Base-by-base conservation (phyloP, 1,140 invertebrate species). In the Phenacoccus solenopsis region DNA sequence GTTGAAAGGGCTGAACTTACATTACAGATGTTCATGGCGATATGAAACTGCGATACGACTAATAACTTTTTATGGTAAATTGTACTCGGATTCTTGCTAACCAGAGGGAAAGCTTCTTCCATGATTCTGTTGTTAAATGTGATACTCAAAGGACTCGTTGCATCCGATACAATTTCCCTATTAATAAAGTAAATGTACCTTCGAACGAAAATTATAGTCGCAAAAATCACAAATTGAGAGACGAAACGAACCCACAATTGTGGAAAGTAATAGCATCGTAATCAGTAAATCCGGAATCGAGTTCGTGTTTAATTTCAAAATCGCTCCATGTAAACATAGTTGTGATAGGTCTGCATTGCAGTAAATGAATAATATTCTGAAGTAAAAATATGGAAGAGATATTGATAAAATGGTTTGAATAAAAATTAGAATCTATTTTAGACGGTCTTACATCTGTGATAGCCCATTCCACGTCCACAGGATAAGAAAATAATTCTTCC, bases 311-410 rank as follows among this genome's bases (percentile, higher is more conserved):
- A 9, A 91, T 72, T 74, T 91, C 89, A 73, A 86, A 89, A 70
- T 90, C 86, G 1, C 84, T 85, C 84, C 88, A 89, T 1, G 79
- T 75, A 28, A 87, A 83, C 3, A 88, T 72, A 0, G 84, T 84
- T 1, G 89, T 90, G 30, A 91, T 85, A 1, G 87, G 86, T 35
- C 90, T 80, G 5, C 86, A 84, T 84, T 91, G 86, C n/a, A 89
- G 76, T 16, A 89, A 76, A 76, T 82, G 88, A 69, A 88, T 80
- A 10, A 78, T 77, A 22, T 80, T 78, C 79, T 85, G 72, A 67
- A 78, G 28, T 4, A 20, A 28, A 16, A 68, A 57, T 38, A 56
- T 10, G 68, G 2, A 69, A 61, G 27, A 49, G 13, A 13, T 32
- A 5, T 32, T 32, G 30, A 32, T 32, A 32, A 32, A 13, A 32